These are phyloP conservation scores for Schizaphis graminum DNA, from an alignment of 2,888 invertebrate genomes.

Conservation along the genomic window DNA sequence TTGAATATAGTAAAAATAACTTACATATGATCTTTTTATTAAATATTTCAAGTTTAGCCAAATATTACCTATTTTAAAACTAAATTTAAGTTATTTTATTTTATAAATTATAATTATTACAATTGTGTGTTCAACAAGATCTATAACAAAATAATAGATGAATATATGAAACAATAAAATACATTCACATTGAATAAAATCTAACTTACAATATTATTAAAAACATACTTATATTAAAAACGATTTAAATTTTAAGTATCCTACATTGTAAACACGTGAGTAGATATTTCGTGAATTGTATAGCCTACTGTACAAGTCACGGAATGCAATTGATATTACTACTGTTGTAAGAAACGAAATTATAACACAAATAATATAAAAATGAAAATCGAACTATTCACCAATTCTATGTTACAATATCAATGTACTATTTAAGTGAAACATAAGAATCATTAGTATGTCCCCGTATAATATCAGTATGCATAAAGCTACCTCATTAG, in stretches of 20 bases:
- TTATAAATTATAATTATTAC: background rate
- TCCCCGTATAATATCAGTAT: background rate
- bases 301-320: background rate
- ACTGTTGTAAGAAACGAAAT: background rate
- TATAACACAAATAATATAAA: background rate
- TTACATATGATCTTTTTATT: background rate
- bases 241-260: background rate
- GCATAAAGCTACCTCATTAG: background rate
- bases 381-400: background rate
- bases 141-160: background rate
- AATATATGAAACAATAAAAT: background rate
- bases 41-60: background rate
- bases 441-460: background rate
- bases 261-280: background rate
- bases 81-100: background rate
- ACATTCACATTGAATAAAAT: background rate
- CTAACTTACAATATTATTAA: background rate
- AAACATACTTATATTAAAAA: background rate
- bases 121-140: background rate
- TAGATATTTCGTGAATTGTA: no score
- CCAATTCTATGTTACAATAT: background rate
- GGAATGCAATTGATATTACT: background rate
- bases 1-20: background rate
- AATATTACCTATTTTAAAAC: background rate
- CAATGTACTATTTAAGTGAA: background rate